A percentile compares a stretch with the other conserved stretches of the same genome.
Conservation (phyloP, 2,113 vertebrate species). For the Corydoras maculifer region DNA sequence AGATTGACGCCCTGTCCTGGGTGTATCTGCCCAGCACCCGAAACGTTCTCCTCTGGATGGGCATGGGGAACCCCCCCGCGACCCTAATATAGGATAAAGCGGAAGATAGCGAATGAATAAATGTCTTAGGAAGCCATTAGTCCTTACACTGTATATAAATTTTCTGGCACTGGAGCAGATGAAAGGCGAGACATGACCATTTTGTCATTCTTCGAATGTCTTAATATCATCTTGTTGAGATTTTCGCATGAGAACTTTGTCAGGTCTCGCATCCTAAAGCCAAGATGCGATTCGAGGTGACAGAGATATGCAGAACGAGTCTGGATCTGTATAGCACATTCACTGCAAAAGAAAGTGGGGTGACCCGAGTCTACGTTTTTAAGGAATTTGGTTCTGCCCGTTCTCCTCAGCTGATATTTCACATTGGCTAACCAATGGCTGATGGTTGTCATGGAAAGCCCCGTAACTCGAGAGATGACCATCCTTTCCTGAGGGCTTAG, state of each 20-base stretch:
- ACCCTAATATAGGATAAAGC: too few relatives aligned
- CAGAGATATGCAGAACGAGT: slow-evolving; percentile 92
- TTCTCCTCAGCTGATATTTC: slow-evolving; percentile 97
- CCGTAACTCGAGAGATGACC: slow-evolving; percentile 94
- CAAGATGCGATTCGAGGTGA: slow-evolving; percentile 95
- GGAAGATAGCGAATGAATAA: too few relatives aligned
- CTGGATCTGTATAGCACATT: slow-evolving; percentile 95
- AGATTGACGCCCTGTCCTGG: too few relatives aligned
- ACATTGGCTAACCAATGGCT: slow-evolving; percentile 99
- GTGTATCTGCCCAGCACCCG: too few relatives aligned
- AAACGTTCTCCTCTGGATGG: too few relatives aligned
- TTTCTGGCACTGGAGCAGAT: slow-evolving; percentile 75
- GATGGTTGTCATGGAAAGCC: slow-evolving; percentile 98
- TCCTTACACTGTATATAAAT: slow-evolving; percentile 31
- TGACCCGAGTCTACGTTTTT: slow-evolving; percentile 97
- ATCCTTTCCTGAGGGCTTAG: slow-evolving; percentile 96
- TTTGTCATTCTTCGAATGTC: slow-evolving; percentile 85
- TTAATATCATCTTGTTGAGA: slow-evolving; percentile 73
- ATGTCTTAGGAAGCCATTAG: too few relatives aligned
- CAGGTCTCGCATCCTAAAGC: slow-evolving; percentile 92
- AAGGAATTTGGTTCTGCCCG: slow-evolving; percentile 97
- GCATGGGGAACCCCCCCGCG: too few relatives aligned
- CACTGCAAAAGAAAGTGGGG: slow-evolving; percentile 96
- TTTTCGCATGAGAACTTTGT: slow-evolving; percentile 86
- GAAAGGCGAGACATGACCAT: slow-evolving; percentile 60